These are phyloP conservation scores for Pollenia griseotomentosa DNA, from an alignment of 2,888 invertebrate species.

Conservation along the genomic window DNA sequence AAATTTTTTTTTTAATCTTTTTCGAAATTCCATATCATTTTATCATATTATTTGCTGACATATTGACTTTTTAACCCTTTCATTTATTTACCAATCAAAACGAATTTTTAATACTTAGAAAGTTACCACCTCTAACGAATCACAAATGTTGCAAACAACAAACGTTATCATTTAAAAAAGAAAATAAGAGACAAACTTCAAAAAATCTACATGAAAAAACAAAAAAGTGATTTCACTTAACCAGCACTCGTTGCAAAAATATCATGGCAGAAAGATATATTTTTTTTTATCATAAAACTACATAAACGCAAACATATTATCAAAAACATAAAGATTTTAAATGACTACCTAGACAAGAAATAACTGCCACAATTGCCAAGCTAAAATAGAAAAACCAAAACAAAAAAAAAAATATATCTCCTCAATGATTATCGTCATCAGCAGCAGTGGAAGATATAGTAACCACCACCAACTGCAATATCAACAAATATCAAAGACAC, in stretches of 20 bases:
- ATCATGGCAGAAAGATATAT: slow-evolving; percentile 45
- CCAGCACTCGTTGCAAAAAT: slow-evolving; percentile 65
- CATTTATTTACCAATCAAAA: slow-evolving; percentile 68
- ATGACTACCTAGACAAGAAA: slow-evolving; percentile 69
- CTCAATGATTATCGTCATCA: slow-evolving; percentile 61
- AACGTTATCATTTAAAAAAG: slow-evolving; percentile 65
- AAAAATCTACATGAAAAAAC: slow-evolving; percentile 17
- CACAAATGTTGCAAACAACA: slow-evolving; percentile 26
- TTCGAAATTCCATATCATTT: slow-evolving; percentile 49
- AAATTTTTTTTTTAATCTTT: not conserved
- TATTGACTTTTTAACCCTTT: slow-evolving; percentile 70
- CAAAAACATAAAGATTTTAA: slow-evolving; percentile 70
- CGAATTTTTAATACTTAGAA: slow-evolving; percentile 70
- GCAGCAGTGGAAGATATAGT: slow-evolving; percentile 41
- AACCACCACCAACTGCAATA: not conserved
- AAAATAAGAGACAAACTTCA: slow-evolving; percentile 62
- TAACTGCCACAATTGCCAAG: slow-evolving; percentile 62
- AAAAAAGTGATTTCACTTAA: slow-evolving; percentile 70
- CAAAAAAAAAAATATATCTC: slow-evolving; percentile 36
- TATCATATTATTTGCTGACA: slow-evolving; percentile 63
- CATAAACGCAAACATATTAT: slow-evolving; percentile 65
- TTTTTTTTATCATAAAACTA: slow-evolving; percentile 50
- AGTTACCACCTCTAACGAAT: slow-evolving; percentile 69
- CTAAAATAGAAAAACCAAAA: slow-evolving; percentile 19
- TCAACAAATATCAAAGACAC: slow-evolving; percentile 32